Evolutionary conservation across 2,888 invertebrate species (phyloP).

Genomic region (Saturnia pavonia): DNA sequence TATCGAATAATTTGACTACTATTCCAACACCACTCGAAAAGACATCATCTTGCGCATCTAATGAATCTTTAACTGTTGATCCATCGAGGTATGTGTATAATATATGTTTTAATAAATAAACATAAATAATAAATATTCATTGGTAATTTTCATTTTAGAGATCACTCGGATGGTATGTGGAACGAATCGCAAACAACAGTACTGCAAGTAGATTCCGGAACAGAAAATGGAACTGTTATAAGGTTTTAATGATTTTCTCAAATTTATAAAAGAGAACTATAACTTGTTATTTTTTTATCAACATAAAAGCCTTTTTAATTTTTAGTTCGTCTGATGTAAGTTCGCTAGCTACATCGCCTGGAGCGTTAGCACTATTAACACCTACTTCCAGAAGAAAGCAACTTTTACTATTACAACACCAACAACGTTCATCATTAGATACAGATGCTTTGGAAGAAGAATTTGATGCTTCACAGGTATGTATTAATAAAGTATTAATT

Average conservation of each 20-base stretch:
- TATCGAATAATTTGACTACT: slow-evolving; percentile 60
- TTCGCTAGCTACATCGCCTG: slow-evolving; percentile 78
- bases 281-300: slow-evolving; percentile 3
- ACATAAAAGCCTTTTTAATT: slow-evolving; percentile 25
- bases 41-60: slow-evolving; percentile 89
- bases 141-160: slow-evolving; percentile 65
- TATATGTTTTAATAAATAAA: not conserved
- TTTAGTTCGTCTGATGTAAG: slow-evolving; percentile 76
- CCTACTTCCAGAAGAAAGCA: slow-evolving; percentile 91
- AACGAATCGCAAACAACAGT: slow-evolving; percentile 94
- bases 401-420: slow-evolving; percentile 89
- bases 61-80: slow-evolving; percentile 91
- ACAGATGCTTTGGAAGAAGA: slow-evolving; percentile 91
- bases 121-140: slow-evolving; percentile 15
- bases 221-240: slow-evolving; percentile 84
- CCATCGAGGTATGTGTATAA: slow-evolving; percentile 71
- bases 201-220: slow-evolving; percentile 87
- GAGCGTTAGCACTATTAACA: slow-evolving; percentile 84
- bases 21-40: slow-evolving; percentile 75
- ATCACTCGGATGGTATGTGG: slow-evolving; percentile 94
- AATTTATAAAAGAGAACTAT: slow-evolving; percentile 10
- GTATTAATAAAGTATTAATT: not conserved
- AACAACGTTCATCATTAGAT: slow-evolving; percentile 92
- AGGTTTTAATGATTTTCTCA: slow-evolving; percentile 50
- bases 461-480: slow-evolving; percentile 83